Base-by-base conservation (phyloP, 2,797 vertebrate genomes). In the Pseudopleuronectes americanus region DNA sequence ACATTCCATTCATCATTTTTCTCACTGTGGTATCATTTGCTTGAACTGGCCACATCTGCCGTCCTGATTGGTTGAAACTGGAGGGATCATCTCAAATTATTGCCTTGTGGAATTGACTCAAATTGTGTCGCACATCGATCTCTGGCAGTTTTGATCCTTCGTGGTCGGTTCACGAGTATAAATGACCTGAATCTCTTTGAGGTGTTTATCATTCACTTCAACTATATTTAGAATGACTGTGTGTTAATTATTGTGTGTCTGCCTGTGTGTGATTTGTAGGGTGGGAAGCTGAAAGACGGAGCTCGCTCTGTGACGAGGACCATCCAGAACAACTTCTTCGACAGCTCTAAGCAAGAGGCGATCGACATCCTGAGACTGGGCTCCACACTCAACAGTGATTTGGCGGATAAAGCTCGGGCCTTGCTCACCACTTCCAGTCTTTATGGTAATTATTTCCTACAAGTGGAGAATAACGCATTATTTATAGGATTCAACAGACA, bases 251-350 rank as follows among this genome's bases (percentile, higher is more conserved):
- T 45, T 19, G 43, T 69, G 6, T 61, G 2, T 60, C 10, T 66
- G 49, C 71, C 3, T 61, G 8, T 73, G 41, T 71, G 6, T 23
- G 63, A 33, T 77, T 73, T 84, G 65, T 87, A 99, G 98, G 95
- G 91, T 81, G 97, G 97, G 74, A 99, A 99, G 98, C 94, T 99
- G 75, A 99, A 99, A 93, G 98, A 99, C 54, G 98, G 98, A 64
- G 98, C 98, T 56, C 97, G 98, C 63, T 99, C 98, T 28, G 98
- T 99, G 83, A 99, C 97, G 22, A 95, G 98, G 90, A 99, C 98
- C 66, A 99, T 99, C 92, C 98, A 99, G 90, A 99, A 98, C 94
- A 99, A 99, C 93, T 99, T 99, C 94, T 99, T 99, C 79, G 98
- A 99, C 94, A 98, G 94, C 81, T 99, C 98, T 38, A 99, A 99